Conservation (phyloP, 2,797 vertebrate species). For the Thripadectes ignobilis region DNA sequence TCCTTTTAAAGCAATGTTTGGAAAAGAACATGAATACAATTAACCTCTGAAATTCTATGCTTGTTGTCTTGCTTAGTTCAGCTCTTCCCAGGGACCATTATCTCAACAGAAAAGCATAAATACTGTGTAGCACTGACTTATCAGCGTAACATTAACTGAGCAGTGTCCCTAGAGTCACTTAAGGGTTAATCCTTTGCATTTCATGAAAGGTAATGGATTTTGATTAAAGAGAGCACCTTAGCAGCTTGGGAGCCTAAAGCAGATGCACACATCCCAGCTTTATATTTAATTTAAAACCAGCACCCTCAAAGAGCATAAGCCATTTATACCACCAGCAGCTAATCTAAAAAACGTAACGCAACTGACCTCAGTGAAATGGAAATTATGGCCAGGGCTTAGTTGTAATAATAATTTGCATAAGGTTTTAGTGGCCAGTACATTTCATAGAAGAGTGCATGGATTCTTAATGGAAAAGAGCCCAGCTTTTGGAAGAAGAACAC, state of each 20-base stretch:
- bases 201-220: slow-evolving; percentile 32
- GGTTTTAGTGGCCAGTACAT: neutral
- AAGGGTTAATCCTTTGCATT: slow-evolving; percentile 53
- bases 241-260: slow-evolving; percentile 4
- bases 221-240: slow-evolving; percentile 26
- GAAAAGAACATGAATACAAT: slow-evolving; percentile 45
- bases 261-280: neutral
- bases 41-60: slow-evolving; percentile 60
- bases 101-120: slow-evolving; percentile 16
- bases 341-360: slow-evolving; percentile 22
- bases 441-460: neutral
- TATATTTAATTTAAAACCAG: slow-evolving; percentile 48
- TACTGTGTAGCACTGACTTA: neutral
- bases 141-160: neutral
- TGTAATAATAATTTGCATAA: slow-evolving; percentile 55
- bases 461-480: neutral
- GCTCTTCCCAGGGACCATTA: slow-evolving; percentile 4
- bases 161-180: neutral
- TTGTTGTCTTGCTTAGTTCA: slow-evolving; percentile 24
- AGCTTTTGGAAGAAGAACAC: neutral
- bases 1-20: slow-evolving; percentile 32
- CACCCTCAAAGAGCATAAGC: slow-evolving; percentile 24
- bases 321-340: slow-evolving; percentile 28
- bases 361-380: slow-evolving; percentile 51
- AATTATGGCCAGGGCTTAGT: slow-evolving; percentile 9